Percentiles rank a stretch among this genome's conserved stretches.
These are phyloP conservation scores for Tapera naevia DNA, from an alignment of 2,797 vertebrate genomes.

Conservation along the genomic window DNA sequence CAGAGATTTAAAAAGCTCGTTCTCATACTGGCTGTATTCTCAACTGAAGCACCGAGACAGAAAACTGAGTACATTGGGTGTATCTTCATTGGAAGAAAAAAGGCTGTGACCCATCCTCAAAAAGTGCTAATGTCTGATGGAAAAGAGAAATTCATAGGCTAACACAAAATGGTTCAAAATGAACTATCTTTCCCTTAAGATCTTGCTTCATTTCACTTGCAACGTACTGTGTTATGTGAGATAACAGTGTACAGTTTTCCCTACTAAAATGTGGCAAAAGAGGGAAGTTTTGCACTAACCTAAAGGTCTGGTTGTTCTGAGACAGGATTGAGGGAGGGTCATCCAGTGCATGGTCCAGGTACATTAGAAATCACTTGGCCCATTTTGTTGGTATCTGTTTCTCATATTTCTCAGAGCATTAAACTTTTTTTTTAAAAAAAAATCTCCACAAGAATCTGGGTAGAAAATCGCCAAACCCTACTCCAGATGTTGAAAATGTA, in stretches of 20 bases:
- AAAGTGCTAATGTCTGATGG: neutral
- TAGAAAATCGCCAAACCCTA: neutral
- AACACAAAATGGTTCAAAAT: neutral
- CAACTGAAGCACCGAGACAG: neutral
- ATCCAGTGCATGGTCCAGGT: neutral
- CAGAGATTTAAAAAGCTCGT: neutral
- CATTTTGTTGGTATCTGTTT: neutral
- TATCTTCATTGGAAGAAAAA: neutral
- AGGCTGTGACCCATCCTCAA: neutral
- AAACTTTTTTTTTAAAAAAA: neutral
- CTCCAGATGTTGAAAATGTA: neutral
- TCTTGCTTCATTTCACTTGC: neutral
- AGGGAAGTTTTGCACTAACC: neutral
- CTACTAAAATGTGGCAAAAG: neutral
- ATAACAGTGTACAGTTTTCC: neutral
- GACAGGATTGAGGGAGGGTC: neutral
- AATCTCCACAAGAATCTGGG: neutral
- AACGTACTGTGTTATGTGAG: neutral
- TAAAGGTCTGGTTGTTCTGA: neutral
- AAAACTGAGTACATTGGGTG: neutral
- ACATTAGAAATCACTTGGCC: accelerated
- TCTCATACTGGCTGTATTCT: neutral
- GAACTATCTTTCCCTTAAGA: neutral
- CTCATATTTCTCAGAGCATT: neutral
- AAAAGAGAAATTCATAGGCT: neutral